A percentile compares a stretch with the other conserved stretches of the same genome.
phyloP scores from a whole-genome alignment of 30 jellyfish, hydroid and myxozoan species.

The Sanderia malayensis region DNA sequence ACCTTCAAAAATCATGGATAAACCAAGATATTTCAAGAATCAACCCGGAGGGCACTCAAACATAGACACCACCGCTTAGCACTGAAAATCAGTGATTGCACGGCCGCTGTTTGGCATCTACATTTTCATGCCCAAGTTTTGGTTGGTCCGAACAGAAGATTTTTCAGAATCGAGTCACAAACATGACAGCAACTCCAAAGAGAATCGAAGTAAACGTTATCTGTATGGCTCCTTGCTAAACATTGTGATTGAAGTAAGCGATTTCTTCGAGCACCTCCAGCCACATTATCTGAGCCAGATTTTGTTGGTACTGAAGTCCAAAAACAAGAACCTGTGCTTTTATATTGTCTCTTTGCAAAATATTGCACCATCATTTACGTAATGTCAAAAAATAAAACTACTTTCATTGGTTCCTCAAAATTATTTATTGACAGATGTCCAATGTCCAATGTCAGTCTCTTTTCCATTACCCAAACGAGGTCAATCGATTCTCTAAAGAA shows the following conservation, averaged over 20 bases:
- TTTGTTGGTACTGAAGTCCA: constrained; percentile 3
- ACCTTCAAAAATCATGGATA: constrained; percentile 36
- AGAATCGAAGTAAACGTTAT: constrained; percentile 65
- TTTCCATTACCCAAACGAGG: no score
- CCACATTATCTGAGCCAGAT: constrained; percentile 1
- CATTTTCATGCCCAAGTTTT: constrained; percentile 58
- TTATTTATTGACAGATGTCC: neutral
- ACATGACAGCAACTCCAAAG: constrained; percentile 58
- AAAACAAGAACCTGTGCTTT: no score
- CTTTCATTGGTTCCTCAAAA: neutral
- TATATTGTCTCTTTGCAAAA: no score
- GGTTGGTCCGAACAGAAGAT: constrained; percentile 1
- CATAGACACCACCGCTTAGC: constrained; percentile 75
- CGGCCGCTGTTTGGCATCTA: constrained; percentile 62
- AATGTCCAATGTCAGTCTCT: no score
- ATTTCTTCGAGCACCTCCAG: constrained; percentile 13
- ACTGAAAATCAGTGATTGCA: constrained; percentile 53
- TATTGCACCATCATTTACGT: constrained; percentile 1
- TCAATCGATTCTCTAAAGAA: no score
- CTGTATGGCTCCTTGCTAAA: constrained; percentile 55
- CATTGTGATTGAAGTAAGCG: constrained; percentile 65
- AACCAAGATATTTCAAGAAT: constrained; percentile 36
- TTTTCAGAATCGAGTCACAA: constrained; percentile 54
- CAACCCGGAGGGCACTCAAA: constrained; percentile 62
- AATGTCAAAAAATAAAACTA: neutral